Evolutionary conservation across 2,888 invertebrate species (phyloP).

Genomic region (Drosophila borborema): DNA sequence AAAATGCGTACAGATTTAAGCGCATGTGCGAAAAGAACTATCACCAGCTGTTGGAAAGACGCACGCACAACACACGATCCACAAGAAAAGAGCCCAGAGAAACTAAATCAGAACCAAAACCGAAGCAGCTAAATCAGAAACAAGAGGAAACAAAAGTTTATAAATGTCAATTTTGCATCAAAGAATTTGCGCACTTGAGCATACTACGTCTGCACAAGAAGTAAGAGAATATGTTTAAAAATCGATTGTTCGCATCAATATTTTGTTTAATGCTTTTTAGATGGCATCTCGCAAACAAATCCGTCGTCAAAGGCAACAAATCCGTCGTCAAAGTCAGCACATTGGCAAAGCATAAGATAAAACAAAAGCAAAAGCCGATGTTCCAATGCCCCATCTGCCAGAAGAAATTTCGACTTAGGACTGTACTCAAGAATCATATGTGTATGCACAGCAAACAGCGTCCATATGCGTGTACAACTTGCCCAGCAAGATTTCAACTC

Average conservation of each 20-base stretch:
- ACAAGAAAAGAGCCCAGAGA: neutral
- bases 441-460: constrained; percentile 1
- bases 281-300: constrained; percentile 23
- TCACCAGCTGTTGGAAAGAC: constrained; percentile 4
- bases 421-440: constrained; percentile 8
- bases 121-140: neutral
- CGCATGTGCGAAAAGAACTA: constrained; percentile 43
- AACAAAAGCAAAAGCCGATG: neutral
- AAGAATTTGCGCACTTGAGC: constrained; percentile 25
- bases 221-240: constrained; percentile 10
- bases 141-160: neutral
- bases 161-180: constrained; percentile 24
- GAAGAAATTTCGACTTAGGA: neutral
- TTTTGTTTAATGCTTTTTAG: constrained; percentile 3
- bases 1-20: constrained; percentile 45
- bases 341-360: neutral
- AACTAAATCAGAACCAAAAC: neutral
- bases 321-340: too few species aligned
- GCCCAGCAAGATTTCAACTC: constrained; percentile 9
- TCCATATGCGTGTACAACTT: constrained; percentile 7
- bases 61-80: neutral
- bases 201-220: constrained; percentile 32
- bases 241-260: neutral
- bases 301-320: neutral
- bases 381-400: constrained; percentile 4